These are phyloP conservation scores for Hyposoter dolosus DNA, from an alignment of 2,888 invertebrate genomes.

Conservation along the genomic window DNA sequence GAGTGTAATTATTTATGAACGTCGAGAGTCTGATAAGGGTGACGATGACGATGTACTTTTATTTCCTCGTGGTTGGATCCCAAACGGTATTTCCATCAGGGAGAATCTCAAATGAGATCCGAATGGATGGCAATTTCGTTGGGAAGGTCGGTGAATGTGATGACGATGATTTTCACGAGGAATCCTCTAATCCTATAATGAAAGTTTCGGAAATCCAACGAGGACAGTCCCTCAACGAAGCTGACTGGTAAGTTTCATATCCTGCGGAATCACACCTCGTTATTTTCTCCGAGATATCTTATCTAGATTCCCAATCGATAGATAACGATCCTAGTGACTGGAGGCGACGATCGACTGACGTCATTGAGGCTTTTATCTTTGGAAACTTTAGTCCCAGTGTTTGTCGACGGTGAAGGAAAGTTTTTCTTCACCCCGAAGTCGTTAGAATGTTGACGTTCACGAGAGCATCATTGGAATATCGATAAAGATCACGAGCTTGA, in stretches of 20 bases:
- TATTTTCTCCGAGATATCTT: conserved; percentile 15
- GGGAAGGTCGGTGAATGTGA: conserved; percentile 6
- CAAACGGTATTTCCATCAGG: neutral
- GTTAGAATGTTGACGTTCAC: neutral
- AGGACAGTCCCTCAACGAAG: neutral
- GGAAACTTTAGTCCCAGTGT: neutral
- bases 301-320: conserved; percentile 20
- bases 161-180: conserved; percentile 19
- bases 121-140: conserved; percentile 19
- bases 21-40: neutral
- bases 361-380: neutral
- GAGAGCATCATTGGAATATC: neutral
- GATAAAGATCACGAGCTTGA: neutral
- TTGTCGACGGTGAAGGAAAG: neutral
- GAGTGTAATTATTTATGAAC: conserved; percentile 11
- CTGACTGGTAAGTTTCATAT: conserved; percentile 19
- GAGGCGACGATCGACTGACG: conserved; percentile 29
- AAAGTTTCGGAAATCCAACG: neutral
- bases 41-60: conserved; percentile 6
- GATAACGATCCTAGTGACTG: conserved; percentile 1
- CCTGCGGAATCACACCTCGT: conserved; percentile 11
- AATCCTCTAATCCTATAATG: neutral
- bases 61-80: neutral
- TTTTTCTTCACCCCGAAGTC: neutral
- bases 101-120: conserved; percentile 26